Base-by-base conservation (phyloP, 2,113 vertebrate genomes). In the Apus apus region DNA sequence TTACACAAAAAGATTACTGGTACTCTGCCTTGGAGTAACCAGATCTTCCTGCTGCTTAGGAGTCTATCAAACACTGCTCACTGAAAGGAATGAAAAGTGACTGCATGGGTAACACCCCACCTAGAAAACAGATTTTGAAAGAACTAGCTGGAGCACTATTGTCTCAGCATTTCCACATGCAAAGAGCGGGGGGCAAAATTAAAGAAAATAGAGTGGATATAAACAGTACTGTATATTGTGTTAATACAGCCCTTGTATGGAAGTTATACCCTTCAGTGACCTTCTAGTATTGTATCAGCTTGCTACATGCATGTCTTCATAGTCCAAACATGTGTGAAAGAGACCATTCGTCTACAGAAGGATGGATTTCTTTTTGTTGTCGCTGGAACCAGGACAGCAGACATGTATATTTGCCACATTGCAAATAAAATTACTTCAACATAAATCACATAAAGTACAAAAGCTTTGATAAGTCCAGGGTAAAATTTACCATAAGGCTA, bases 271-370 rank as follows among this genome's bases (percentile, higher is more conserved):
- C 98, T 98, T 97, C 98, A 98, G 98, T 97, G 98, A 98, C 97
- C 98, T 98, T 98, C 98, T 97, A 97, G 97, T 97, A 97, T 94
- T 97, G 94, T 96, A 95, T 97, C 87, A 95, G 98, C 97, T 98
- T 98, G 98, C 98, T 98, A 98, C 98, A 99, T 99, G 99, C 98
- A 98, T 97, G 97, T 99, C 98, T 98, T 99, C 98, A 98, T 96
- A 98, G 97, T 98, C 98, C 98, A 99, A 99, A 99, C 98, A 98
- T 98, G 98, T 98, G 98, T 98, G 98, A 98, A 98, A 98, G 98
- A 99, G 98, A 98, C 97, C 97, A 98, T 97, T 98, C 97, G 96
- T 97, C 97, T 98, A 98, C 94, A 97, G 97, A 97, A 98, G 97
- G 96, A 94, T 96, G 94, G 97, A 96, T 98, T 95, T 98, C 98